Evolutionary conservation across 2,797 vertebrate genomes (phyloP).

Genomic region (Odontamblyopus rebecca): DNA sequence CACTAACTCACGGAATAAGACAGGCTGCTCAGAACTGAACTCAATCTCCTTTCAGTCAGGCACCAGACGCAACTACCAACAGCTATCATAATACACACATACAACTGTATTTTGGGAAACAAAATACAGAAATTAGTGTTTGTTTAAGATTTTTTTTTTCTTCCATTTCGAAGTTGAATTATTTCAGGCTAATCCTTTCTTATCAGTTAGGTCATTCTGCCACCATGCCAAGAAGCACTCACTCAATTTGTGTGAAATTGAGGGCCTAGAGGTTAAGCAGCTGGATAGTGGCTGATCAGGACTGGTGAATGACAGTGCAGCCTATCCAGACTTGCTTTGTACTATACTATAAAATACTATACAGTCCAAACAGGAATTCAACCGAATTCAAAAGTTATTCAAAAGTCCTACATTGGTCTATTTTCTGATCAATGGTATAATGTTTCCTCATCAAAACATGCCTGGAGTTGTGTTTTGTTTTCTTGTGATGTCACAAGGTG

Average conservation of each 20-base stretch:
- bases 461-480: too few relatives aligned
- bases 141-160: slow-evolving; percentile 22
- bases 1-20: too few relatives aligned
- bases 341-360: slow-evolving; percentile 1
- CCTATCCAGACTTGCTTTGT: slow-evolving; percentile 25
- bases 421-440: too few relatives aligned
- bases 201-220: slow-evolving; percentile 58
- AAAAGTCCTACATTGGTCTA: too few relatives aligned
- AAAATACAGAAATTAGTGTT: background rate
- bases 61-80: background rate
- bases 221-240: slow-evolving; percentile 37
- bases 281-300: slow-evolving; percentile 64
- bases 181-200: slow-evolving; percentile 51
- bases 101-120: background rate
- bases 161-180: slow-evolving; percentile 48
- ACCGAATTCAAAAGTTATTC: background rate
- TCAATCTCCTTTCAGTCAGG: background rate
- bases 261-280: slow-evolving; percentile 58
- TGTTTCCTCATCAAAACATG: too few relatives aligned
- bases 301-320: slow-evolving; percentile 34
- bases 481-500: too few relatives aligned
- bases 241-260: slow-evolving; percentile 63
- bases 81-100: background rate
- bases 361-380: background rate
- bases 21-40: background rate